Evolutionary conservation across 1,140 invertebrate species (phyloP).

Genomic region (Drosophila asahinai): DNA sequence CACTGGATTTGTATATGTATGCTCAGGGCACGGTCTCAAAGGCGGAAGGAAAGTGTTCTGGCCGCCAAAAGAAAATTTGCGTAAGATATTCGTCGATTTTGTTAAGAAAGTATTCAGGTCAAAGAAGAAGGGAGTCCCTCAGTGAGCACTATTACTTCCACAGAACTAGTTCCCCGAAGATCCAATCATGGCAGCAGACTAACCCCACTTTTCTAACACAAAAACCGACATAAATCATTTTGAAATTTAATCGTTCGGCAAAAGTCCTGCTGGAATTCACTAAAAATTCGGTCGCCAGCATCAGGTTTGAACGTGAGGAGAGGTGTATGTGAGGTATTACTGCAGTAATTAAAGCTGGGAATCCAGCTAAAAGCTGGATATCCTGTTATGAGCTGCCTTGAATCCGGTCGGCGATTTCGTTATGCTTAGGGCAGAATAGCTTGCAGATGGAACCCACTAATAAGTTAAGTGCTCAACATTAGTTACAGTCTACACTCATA

Average conservation of each 20-base stretch:
- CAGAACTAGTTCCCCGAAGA: slow-evolving; percentile 11
- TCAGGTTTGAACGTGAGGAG: too few species aligned
- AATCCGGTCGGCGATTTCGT: too few species aligned
- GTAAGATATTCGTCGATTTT: slow-evolving; percentile 33
- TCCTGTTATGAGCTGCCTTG: too few species aligned
- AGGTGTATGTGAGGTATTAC: too few species aligned
- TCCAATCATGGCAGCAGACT: slow-evolving; percentile 19
- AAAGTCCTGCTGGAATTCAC: slow-evolving; percentile 27
- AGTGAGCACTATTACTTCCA: slow-evolving; percentile 20
- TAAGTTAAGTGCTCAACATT: too few species aligned
- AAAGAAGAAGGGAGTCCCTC: not conserved
- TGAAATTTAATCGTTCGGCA: slow-evolving; percentile 61
- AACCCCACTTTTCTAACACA: slow-evolving; percentile 11
- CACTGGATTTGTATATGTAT: slow-evolving; percentile 66
- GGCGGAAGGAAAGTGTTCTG: slow-evolving; percentile 19
- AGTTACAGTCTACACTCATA: too few species aligned
- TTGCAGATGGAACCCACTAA: too few species aligned
- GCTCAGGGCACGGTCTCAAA: slow-evolving; percentile 9
- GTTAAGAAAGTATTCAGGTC: slow-evolving; percentile 13
- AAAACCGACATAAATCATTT: slow-evolving; percentile 80
- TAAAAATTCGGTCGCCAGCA: not conserved
- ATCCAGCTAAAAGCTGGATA: too few species aligned
- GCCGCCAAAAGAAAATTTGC: slow-evolving; percentile 28
- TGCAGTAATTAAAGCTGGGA: too few species aligned
- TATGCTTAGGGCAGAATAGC: too few species aligned